Conservation (phyloP, 2,797 vertebrate genomes). For the Pangasius larnaudii region DNA sequence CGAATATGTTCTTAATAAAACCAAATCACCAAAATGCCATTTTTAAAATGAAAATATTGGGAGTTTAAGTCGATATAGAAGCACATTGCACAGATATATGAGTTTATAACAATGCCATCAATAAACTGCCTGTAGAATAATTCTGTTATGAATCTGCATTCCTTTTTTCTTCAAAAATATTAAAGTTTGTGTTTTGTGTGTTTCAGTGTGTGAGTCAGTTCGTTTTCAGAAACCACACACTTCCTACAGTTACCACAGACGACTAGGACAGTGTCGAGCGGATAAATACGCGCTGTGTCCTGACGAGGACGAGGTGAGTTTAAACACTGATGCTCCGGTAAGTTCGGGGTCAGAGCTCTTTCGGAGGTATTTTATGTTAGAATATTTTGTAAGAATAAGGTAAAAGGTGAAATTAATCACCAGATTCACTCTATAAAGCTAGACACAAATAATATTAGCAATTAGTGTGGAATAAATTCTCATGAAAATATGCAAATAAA, state of each 20-base stretch:
- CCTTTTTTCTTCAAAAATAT: neutral
- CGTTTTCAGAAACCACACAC: constrained; percentile 25
- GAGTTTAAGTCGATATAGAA: neutral
- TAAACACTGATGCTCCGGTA: neutral
- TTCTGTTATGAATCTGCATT: too few species aligned
- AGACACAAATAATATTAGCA: neutral
- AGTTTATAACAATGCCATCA: neutral
- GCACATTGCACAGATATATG: neutral
- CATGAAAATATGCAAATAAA: neutral
- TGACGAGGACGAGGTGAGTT: constrained; percentile 72
- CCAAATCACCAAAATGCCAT: neutral
- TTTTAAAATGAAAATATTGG: neutral
- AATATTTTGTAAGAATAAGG: neutral
- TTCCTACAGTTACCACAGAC: constrained; percentile 21
- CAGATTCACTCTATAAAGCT: neutral
- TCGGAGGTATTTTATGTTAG: neutral
- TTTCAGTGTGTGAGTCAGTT: constrained; percentile 52
- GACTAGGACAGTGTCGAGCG: constrained; percentile 49
- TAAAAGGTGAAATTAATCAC: neutral
- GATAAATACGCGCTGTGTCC: constrained; percentile 63
- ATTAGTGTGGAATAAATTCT: neutral
- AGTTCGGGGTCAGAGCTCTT: neutral
- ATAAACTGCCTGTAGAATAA: neutral
- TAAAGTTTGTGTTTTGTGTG: constrained; percentile 46
- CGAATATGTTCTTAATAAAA: neutral